A percentile compares a stretch with the other conserved stretches of the same genome.
These are phyloP conservation scores for Axis porcinus DNA, from an alignment of 2,113 vertebrate species.

Conservation along the genomic window DNA sequence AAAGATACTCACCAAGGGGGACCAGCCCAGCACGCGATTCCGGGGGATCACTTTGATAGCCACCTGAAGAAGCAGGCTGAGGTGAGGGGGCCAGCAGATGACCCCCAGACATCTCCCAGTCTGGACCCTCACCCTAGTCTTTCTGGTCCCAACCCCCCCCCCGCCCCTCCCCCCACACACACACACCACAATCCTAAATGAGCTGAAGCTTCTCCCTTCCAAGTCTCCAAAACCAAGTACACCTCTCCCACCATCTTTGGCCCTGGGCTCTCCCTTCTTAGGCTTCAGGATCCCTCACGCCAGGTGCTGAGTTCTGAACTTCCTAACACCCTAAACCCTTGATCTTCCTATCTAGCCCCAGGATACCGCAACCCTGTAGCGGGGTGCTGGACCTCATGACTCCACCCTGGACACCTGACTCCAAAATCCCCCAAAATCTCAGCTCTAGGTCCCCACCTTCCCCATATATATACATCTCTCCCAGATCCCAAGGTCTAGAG, in stretches of 20 bases:
- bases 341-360: not conserved
- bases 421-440: conserved; percentile 12
- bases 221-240: conserved; percentile 28
- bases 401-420: not conserved
- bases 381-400: not conserved
- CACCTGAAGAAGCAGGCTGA: conserved; percentile 78
- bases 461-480: not conserved
- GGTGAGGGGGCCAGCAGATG: not conserved
- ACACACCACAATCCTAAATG: not conserved
- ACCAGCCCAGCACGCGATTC: conserved; percentile 84
- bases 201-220: not conserved
- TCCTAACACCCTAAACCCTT: not conserved
- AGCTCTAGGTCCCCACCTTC: not conserved
- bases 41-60: conserved; percentile 87
- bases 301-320: not conserved
- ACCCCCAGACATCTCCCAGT: not conserved
- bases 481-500: not conserved
- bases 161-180: no score
- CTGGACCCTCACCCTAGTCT: not conserved
- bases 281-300: not conserved
- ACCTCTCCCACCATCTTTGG: not conserved
- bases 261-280: not conserved
- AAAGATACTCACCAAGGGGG: conserved; percentile 82
- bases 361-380: not conserved
- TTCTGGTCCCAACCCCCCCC: not conserved